A percentile compares a stretch with the other conserved stretches of the same genome.
phyloP scores from a whole-genome alignment of 2,113 vertebrate species.

The Laterallus jamaicensis region DNA sequence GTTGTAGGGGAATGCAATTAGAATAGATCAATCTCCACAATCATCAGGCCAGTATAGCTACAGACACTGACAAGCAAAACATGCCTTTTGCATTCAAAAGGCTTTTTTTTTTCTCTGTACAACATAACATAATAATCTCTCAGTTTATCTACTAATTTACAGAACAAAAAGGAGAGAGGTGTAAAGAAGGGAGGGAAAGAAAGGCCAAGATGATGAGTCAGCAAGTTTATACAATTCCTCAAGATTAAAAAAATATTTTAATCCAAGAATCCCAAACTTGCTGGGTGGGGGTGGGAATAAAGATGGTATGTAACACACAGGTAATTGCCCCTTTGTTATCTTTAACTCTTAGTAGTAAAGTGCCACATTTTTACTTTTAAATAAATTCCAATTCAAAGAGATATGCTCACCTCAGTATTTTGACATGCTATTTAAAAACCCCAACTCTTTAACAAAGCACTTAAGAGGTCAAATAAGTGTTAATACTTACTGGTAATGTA shows the following conservation, averaged over 20 bases:
- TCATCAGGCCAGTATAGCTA: not conserved
- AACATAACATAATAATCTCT: not conserved
- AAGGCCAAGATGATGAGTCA: not conserved
- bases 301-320: not conserved
- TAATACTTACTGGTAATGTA: conserved; percentile 98
- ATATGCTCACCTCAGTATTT: not conserved
- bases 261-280: not conserved
- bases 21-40: not conserved
- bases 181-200: not conserved
- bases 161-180: not conserved
- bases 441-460: not conserved
- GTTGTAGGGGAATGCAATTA: not conserved
- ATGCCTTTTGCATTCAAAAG: not conserved
- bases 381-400: not conserved
- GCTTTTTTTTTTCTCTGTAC: not conserved
- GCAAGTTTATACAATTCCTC: not conserved
- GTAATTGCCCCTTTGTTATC: not conserved
- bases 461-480: not conserved
- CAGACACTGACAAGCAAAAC: not conserved
- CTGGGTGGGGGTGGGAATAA: not conserved
- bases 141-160: not conserved
- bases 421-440: not conserved
- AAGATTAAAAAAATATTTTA: not conserved
- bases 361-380: not conserved
- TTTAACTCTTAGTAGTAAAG: not conserved